Evolutionary conservation across 35 echinoderm and acorn worm genomes (phyloP).

Genomic region (Heliocidaris erythrogramma): DNA sequence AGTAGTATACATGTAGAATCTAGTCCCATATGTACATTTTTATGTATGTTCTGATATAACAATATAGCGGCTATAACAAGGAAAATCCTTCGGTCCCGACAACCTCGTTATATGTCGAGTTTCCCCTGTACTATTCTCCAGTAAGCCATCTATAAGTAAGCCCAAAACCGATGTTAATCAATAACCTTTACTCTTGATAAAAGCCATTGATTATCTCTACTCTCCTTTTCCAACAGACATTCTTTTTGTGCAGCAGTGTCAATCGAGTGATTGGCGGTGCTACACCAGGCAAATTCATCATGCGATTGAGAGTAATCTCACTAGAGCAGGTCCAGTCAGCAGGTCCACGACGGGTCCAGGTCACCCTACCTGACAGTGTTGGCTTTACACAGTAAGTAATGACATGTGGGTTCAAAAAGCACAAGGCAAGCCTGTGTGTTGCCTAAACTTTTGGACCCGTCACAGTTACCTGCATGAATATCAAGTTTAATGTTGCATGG

Average conservation of each 20-base stretch:
- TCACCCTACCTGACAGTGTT: conserved; percentile 73
- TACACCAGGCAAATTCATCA: conserved; percentile 86
- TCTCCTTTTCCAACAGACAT: conserved; percentile 59
- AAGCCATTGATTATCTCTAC: conserved; percentile 8
- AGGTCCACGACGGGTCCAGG: conserved; percentile 67
- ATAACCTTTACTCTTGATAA: no score
- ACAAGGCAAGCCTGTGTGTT: neutral
- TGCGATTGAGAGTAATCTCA: conserved; percentile 83
- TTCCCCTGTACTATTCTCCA: no score
- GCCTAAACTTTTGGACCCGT: neutral
- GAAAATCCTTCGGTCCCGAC: no score
- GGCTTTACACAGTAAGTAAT: conserved; percentile 81
- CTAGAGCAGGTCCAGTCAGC: conserved; percentile 83
- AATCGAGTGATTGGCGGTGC: conserved; percentile 77
- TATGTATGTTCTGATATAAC: no score
- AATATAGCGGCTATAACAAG: no score
- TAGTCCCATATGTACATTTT: no score
- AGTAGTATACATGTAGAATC: no score
- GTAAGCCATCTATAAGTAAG: no score
- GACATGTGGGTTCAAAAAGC: neutral
- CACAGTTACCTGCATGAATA: no score
- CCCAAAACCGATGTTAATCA: no score
- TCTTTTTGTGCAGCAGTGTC: conserved; percentile 74
- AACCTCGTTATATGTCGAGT: no score
- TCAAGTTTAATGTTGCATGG: no score